Conservation (phyloP, 2,888 invertebrate species). For the Tortrix viridana region DNA sequence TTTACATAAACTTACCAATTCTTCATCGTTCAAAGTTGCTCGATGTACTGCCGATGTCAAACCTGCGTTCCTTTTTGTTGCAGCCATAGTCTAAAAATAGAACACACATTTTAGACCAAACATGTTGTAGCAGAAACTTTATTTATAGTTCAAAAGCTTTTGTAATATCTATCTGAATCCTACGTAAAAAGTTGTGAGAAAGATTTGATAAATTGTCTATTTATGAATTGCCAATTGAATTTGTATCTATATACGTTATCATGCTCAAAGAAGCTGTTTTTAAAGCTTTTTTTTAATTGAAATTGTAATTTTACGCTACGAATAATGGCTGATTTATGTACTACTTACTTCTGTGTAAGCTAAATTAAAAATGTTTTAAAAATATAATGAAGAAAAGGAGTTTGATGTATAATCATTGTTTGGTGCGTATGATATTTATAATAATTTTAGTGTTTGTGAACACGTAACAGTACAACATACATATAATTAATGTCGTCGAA, state of each 20-base stretch:
- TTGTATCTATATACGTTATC: slow-evolving; percentile 52
- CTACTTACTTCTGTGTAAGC: slow-evolving; percentile 27
- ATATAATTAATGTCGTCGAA: slow-evolving; percentile 25
- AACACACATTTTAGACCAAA: not conserved
- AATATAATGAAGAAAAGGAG: slow-evolving; percentile 25
- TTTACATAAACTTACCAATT: slow-evolving; percentile 90
- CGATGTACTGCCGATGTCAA: slow-evolving; percentile 98
- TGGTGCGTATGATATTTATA: slow-evolving; percentile 28
- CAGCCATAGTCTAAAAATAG: slow-evolving; percentile 96
- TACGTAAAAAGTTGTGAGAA: slow-evolving; percentile 12
- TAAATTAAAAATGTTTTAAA: slow-evolving; percentile 16
- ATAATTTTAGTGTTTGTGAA: slow-evolving; percentile 47
- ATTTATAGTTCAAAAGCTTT: slow-evolving; percentile 29
- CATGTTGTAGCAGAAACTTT: not conserved
- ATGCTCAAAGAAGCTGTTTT: slow-evolving; percentile 65
- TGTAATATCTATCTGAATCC: slow-evolving; percentile 32
- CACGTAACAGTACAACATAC: slow-evolving; percentile 48
- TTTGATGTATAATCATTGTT: slow-evolving; percentile 25
- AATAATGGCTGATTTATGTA: slow-evolving; percentile 23
- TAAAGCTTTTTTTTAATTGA: slow-evolving; percentile 52
- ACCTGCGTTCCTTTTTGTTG: slow-evolving; percentile 98
- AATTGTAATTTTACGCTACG: slow-evolving; percentile 24
- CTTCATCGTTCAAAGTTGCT: slow-evolving; percentile 99
- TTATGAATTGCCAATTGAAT: slow-evolving; percentile 18
- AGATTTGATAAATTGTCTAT: slow-evolving; percentile 10